A percentile compares a stretch with the other conserved stretches of the same genome.
These are phyloP conservation scores for Gryllus longicercus DNA, from an alignment of 2,888 invertebrate species.

Conservation along the genomic window DNA sequence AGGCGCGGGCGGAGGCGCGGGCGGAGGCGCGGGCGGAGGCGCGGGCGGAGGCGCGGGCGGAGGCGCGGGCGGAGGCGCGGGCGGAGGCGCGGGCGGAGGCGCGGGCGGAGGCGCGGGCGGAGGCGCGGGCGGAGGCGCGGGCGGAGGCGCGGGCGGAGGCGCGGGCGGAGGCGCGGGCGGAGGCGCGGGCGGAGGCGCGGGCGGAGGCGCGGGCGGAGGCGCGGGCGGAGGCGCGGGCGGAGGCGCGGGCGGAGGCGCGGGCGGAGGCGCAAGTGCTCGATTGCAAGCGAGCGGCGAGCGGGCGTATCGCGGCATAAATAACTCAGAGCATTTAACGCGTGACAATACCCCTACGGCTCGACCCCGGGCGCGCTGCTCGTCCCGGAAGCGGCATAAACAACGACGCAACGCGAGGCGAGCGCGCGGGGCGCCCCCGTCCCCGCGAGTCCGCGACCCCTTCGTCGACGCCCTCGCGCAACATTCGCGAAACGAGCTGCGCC, in stretches of 20 bases:
- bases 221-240: background rate
- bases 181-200: background rate
- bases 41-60: too few species aligned
- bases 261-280: background rate
- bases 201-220: background rate
- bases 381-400: conserved; percentile 17
- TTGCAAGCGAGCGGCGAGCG: background rate
- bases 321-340: conserved; percentile 4
- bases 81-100: too few species aligned
- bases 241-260: background rate
- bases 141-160: too few species aligned
- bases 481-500: background rate
- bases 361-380: background rate
- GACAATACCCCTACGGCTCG: background rate
- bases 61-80: too few species aligned
- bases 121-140: too few species aligned
- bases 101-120: too few species aligned
- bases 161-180: background rate
- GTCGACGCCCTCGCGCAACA: background rate
- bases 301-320: background rate
- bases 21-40: too few species aligned
- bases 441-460: background rate
- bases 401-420: background rate
- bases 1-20: too few species aligned
- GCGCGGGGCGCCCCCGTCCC: background rate